A percentile compares a stretch with the other conserved stretches of the same genome.
phyloP scores from a whole-genome alignment of 2,888 invertebrate genomes.

The Harpalus rufipes region DNA sequence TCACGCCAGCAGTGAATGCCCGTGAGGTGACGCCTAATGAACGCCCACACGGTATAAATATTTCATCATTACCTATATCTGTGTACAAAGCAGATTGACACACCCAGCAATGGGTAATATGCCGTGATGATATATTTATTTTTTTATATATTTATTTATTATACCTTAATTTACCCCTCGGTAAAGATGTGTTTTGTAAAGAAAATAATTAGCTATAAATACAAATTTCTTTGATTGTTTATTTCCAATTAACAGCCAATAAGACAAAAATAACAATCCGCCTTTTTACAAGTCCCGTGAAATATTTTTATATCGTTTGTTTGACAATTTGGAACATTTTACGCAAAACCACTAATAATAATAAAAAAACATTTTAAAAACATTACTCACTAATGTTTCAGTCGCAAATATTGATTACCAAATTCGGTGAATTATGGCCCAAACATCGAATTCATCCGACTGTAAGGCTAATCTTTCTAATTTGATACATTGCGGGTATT shows the following conservation, averaged over 20 bases:
- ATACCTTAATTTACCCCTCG: too few relatives aligned
- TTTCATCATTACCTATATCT: too few relatives aligned
- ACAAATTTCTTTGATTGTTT: background rate
- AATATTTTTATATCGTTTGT: background rate
- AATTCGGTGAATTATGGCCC: conserved; percentile 20
- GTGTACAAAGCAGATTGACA: too few relatives aligned
- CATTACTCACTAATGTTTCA: conserved; percentile 12
- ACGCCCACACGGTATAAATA: too few relatives aligned
- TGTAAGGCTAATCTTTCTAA: conserved; percentile 8
- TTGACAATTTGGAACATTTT: background rate
- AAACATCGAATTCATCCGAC: background rate
- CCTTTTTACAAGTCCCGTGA: conserved; percentile 5
- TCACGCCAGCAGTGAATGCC: too few relatives aligned
- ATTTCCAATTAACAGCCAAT: too few relatives aligned
- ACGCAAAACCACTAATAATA: background rate
- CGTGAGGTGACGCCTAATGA: too few relatives aligned
- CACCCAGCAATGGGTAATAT: too few relatives aligned
- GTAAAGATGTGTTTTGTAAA: too few relatives aligned
- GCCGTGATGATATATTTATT: too few relatives aligned
- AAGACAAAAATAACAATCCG: background rate
- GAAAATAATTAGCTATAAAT: background rate
- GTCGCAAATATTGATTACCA: conserved; percentile 26
- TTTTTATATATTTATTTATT: too few relatives aligned
- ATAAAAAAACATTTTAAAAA: background rate
- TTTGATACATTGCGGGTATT: conserved; percentile 20